Conservation (phyloP, 2,797 vertebrate genomes). For the Dallia pectoralis region DNA sequence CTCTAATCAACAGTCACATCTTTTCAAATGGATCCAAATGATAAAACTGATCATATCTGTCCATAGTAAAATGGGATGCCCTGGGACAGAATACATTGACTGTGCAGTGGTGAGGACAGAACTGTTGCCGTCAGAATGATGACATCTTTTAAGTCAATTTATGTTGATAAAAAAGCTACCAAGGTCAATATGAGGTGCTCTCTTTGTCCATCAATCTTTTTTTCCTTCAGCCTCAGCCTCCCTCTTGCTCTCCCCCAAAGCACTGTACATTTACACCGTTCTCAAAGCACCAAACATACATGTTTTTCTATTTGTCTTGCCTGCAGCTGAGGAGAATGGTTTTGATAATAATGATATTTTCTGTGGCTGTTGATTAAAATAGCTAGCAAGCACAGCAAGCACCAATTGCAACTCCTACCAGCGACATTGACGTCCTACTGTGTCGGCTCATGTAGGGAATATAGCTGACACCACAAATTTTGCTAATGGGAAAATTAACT, state of each 20-base stretch:
- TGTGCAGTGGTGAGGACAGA: conserved; percentile 13
- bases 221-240: not conserved
- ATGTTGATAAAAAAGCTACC: conserved; percentile 63
- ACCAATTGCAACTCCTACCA: conserved; percentile 42
- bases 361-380: conserved; percentile 1
- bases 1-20: conserved; percentile 44
- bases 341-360: conserved; percentile 4
- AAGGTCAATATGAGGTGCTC: conserved; percentile 66
- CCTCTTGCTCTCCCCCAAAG: not conserved
- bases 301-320: not conserved
- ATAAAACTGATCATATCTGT: conserved; percentile 52
- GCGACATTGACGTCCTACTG: conserved; percentile 35
- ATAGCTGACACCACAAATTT: conserved; percentile 21
- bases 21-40: conserved; percentile 28
- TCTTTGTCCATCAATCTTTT: conserved; percentile 35
- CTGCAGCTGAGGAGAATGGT: not conserved
- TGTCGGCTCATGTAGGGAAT: conserved; percentile 39
- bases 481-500: conserved; percentile 39
- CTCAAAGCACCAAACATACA: not conserved
- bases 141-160: conserved; percentile 66
- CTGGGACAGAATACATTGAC: conserved; percentile 37
- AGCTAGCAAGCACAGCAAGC: conserved; percentile 8
- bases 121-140: conserved; percentile 46
- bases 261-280: not conserved
- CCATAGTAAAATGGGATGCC: conserved; percentile 44